Percentiles rank a stretch among this genome's conserved stretches.
Evolutionary conservation across 2,888 invertebrate genomes (phyloP).

Genomic region (Acleris cristana): DNA sequence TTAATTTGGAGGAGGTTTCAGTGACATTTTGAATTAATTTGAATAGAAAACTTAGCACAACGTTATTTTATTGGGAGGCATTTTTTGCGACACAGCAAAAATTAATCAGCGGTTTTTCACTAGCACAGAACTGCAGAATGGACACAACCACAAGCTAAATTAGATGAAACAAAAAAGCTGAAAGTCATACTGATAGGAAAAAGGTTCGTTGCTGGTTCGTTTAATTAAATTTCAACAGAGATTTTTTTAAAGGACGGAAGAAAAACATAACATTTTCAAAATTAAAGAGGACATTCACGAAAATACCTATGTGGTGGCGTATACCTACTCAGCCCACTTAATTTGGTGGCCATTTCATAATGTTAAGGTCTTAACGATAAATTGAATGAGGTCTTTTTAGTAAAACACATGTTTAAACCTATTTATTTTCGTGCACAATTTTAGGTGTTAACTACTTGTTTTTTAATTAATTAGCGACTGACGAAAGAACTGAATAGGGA

Average conservation of each 20-base stretch:
- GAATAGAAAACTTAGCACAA: no score
- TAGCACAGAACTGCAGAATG: not conserved
- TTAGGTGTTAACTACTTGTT: no score
- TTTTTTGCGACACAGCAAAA: not conserved
- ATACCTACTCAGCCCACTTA: not conserved
- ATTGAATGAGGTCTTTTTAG: not conserved
- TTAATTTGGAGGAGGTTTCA: no score
- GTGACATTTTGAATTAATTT: no score
- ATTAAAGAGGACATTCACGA: conserved; percentile 15
- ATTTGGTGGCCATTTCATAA: not conserved
- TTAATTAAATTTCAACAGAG: conserved; percentile 40
- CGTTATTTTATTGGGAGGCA: no score
- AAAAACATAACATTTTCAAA: conserved; percentile 16
- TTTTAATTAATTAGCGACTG: no score
- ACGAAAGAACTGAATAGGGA: no score
- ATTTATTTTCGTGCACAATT: no score
- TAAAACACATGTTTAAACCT: no score
- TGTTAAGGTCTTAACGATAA: no score
- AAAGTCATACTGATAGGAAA: conserved; percentile 39
- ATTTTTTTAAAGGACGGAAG: conserved; percentile 27
- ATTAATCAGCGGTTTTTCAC: not conserved
- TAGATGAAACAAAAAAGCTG: conserved; percentile 44
- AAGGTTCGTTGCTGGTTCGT: conserved; percentile 18
- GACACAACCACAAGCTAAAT: conserved; percentile 41
- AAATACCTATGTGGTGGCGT: not conserved